Base-by-base conservation (phyloP, 2,888 invertebrate species). In the Cryptophagus acutangulus region DNA sequence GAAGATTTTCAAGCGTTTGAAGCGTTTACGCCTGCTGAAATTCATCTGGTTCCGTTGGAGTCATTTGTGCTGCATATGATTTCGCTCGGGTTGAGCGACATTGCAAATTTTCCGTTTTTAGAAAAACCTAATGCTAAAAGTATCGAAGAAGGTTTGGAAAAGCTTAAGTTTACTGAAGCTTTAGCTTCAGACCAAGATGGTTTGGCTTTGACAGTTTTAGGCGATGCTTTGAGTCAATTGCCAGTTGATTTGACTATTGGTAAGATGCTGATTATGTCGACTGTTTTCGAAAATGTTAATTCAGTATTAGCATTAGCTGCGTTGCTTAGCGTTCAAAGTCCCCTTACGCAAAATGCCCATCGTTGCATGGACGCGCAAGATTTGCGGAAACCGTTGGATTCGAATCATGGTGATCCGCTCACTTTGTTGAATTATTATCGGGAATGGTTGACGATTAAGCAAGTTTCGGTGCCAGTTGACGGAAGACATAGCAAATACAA, bases 201-300 rank as follows among this genome's bases (percentile, higher is more conserved):
- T 40, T 51, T 70, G 42, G 45, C 48, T 55, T 71, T 96, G 17
- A 95, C 95, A 0, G 76, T 86, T 0, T 75, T 95, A 37, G 99
- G 95, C 1, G 79, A 82, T 59, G 84, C 93, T 38, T 69, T 99
- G 39, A 80, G 94, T 2, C 84, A 83, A 63, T 71, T 99, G 12
- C 99, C 99, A 0, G 92, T 99, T 1, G 96, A 99, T 63, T 86
- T 99, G 38, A 80, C 86, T 0, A 80, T 99, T 38, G 96, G 96
- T 1, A 99, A 99, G 73, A 94, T 99, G 78, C 73, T 97, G 24
- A 85, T 96, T 14, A 79, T 92, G 74, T 94, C 93, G 1, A 87
- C 88, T 1, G 80, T 93, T 4, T 92, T 94, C 45, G 79, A 89
- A 46, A 87, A 93, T 57, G 79, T 90, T 0, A 87, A 92, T 59